Evolutionary conservation across 2,888 invertebrate genomes (phyloP).

Genomic region (Habroteleia sp.): DNA sequence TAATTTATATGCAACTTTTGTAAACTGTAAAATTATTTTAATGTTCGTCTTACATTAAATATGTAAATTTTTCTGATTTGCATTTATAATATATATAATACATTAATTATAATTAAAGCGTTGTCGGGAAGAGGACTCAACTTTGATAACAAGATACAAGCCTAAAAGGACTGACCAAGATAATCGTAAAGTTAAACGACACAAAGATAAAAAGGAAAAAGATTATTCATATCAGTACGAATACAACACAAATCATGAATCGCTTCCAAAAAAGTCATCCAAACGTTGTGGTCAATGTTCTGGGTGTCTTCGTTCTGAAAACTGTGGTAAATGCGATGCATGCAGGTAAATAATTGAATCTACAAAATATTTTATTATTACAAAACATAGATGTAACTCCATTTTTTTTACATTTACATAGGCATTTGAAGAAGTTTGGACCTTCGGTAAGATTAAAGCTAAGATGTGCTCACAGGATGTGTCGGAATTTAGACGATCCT

Average conservation of each 20-base stretch:
- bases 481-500: conserved; percentile 79
- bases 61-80: too few relatives aligned
- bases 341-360: conserved; percentile 81
- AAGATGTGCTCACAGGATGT: conserved; percentile 82
- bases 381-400: too few relatives aligned
- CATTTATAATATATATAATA: neutral
- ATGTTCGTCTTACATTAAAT: too few relatives aligned
- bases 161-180: conserved; percentile 76
- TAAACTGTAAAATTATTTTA: too few relatives aligned
- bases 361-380: too few relatives aligned
- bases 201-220: conserved; percentile 76
- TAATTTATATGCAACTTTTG: too few relatives aligned
- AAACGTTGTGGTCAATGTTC: conserved; percentile 89
- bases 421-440: conserved; percentile 83
- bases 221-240: conserved; percentile 74
- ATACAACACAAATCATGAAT: conserved; percentile 75
- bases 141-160: conserved; percentile 82
- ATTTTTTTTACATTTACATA: too few relatives aligned
- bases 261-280: conserved; percentile 74
- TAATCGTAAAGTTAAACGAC: conserved; percentile 75
- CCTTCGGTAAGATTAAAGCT: conserved; percentile 82
- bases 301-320: conserved; percentile 86
- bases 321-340: conserved; percentile 87
- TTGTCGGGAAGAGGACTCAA: conserved; percentile 91
- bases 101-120: conserved; percentile 77